These are phyloP conservation scores for Tylochromis polylepis DNA, from an alignment of 2,113 vertebrate species.

Conservation along the genomic window DNA sequence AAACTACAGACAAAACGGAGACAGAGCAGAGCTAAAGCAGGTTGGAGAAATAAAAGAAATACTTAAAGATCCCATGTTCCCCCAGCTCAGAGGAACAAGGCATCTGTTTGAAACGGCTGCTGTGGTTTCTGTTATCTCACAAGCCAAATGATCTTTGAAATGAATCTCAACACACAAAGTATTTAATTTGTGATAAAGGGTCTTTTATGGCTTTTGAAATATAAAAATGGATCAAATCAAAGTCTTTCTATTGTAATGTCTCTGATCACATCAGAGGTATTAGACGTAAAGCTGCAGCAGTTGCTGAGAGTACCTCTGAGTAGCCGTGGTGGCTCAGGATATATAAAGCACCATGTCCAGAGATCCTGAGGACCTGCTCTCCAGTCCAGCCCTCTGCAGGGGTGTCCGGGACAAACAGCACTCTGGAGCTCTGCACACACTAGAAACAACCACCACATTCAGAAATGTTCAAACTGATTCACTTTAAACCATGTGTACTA, in stretches of 20 bases:
- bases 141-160: neutral
- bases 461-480: neutral
- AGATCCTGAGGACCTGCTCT: conserved; percentile 45
- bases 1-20: neutral
- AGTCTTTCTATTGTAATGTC: neutral
- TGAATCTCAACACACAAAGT: neutral
- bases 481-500: neutral
- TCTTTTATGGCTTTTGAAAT: neutral
- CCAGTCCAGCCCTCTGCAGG: conserved; percentile 61
- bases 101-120: rapidly evolving
- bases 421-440: conserved; percentile 53
- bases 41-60: neutral
- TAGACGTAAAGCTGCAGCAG: neutral
- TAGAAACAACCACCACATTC: neutral
- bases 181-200: neutral
- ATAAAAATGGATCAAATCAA: neutral
- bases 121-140: neutral
- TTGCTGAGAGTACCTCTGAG: conserved; percentile 28
- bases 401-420: conserved; percentile 40
- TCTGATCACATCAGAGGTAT: neutral
- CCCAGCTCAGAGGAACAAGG: neutral
- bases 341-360: conserved; percentile 44
- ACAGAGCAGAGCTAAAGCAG: rapidly evolving
- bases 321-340: conserved; percentile 40
- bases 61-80: neutral